Evolutionary conservation across 30 jellyfish, hydroid and myxozoan species (phyloP), one percentile per base, ranked within the genome.

Genomic region (Aurelia coerulea): DNA sequence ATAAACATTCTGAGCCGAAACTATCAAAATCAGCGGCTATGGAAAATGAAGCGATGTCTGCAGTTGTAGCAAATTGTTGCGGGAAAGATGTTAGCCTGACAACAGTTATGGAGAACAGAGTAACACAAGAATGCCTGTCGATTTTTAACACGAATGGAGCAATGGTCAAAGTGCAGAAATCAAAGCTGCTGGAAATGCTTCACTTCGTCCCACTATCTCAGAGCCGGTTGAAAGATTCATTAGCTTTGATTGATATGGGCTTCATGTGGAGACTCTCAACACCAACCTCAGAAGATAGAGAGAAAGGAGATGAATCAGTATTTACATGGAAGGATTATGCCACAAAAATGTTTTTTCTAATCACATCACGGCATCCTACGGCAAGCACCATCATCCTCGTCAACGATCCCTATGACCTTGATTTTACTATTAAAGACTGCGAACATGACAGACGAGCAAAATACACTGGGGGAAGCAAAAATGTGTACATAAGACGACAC

Each of bases 91-190:
- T 76, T 76, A 76, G 35, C 80, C 87, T 76, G 87, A 53, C 77
- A 56, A 54, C 87, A 51, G 87, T 76, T 76, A 76, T 62, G 76
- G 87, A 76, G 87, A 76, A 76, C 79, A 76, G 76, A 46, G 76
- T 76, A 56, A 76, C 87, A 58, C 78, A 76, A 58, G 87, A 76
- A 76, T 76, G 87, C 80, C 87, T 76, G 87, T 53, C 88, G 32
- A 77, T 77, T 1, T 77, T 77, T 50, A 77, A 80, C 58, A 39
- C 83, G 73, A 80, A 80, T 80, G 73, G 90, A 64, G 73, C 81
- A 5, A 64, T 67, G 90, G 75, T 80, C 33, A 80, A 80, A 35
- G 73, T 66, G 83, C 90, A 80, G 74, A 63, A 80, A 4, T 37
- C 46, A 37, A n/a, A n/a, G n/a, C n/a, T n/a, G n/a, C n/a, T n/a